Evolutionary conservation across 2,113 vertebrate species (phyloP).

Genomic region (Ictalurus furcatus): DNA sequence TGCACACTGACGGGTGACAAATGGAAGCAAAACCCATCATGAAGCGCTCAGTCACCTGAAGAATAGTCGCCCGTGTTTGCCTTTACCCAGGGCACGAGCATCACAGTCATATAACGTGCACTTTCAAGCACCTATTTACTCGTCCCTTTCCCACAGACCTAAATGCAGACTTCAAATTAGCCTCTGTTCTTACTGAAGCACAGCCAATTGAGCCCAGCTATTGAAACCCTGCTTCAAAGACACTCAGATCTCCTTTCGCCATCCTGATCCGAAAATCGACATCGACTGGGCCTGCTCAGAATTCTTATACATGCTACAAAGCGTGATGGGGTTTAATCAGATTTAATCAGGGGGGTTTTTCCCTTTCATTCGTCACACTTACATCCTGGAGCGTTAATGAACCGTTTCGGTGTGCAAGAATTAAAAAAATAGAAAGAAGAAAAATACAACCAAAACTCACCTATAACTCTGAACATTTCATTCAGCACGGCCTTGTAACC

Average conservation of each 20-base stretch:
- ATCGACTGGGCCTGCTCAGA: background rate
- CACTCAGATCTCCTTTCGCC: background rate
- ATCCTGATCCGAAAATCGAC: background rate
- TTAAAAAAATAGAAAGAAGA: background rate
- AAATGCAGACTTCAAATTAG: background rate
- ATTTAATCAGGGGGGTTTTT: too few species aligned
- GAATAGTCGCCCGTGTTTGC: background rate
- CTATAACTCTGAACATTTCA: slow-evolving; percentile 92
- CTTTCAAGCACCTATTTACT: background rate
- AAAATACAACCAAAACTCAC: slow-evolving; percentile 72
- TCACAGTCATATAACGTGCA: background rate
- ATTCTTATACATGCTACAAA: background rate
- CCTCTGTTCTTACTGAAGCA: background rate
- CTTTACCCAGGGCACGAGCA: background rate
- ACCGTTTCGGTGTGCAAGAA: background rate
- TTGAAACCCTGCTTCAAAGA: background rate
- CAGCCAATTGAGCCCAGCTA: background rate
- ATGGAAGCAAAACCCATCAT: background rate
- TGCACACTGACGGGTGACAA: background rate
- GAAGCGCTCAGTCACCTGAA: background rate
- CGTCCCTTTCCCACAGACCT: slow-evolving; percentile 2
- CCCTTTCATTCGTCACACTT: background rate
- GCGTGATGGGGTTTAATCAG: background rate
- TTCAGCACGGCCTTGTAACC: slow-evolving; percentile 91
- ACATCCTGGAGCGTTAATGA: background rate